Percentiles rank a stretch among this genome's conserved stretches.
Evolutionary conservation across 2,113 vertebrate genomes (phyloP).

Genomic region (Herpetotheres cachinnans): DNA sequence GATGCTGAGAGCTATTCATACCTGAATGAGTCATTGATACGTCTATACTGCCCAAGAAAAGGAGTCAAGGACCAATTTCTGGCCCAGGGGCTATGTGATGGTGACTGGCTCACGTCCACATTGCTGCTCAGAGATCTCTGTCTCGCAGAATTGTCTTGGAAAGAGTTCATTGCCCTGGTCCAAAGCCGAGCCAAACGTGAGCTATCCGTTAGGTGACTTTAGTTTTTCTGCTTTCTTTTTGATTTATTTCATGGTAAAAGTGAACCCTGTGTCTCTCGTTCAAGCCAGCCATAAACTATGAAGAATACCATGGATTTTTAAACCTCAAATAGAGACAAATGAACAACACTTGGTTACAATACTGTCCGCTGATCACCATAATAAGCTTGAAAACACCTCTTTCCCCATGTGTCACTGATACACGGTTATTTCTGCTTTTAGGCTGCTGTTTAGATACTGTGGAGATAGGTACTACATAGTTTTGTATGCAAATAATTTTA

Average conservation of each 20-base stretch:
- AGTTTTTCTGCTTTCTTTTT: background rate
- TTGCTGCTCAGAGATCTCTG: background rate
- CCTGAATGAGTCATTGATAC: background rate
- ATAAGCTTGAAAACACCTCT: background rate
- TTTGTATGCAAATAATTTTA: background rate
- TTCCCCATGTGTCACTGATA: background rate
- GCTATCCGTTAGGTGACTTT: background rate
- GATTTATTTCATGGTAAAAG: background rate
- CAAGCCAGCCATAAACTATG: background rate
- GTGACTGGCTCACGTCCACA: background rate
- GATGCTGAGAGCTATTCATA: background rate
- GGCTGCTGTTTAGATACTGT: background rate
- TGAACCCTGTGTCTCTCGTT: background rate
- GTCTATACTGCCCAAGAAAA: background rate
- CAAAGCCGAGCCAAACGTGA: background rate
- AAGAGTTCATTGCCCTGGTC: background rate
- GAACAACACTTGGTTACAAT: background rate
- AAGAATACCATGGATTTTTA: background rate
- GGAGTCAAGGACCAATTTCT: background rate
- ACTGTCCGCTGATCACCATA: background rate
- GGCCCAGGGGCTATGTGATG: background rate
- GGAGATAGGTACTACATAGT: fast-evolving
- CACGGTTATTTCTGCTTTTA: background rate
- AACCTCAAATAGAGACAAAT: background rate
- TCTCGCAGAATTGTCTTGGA: background rate